Base-by-base conservation (phyloP, 2,888 invertebrate species). In the Trilocha varians region DNA sequence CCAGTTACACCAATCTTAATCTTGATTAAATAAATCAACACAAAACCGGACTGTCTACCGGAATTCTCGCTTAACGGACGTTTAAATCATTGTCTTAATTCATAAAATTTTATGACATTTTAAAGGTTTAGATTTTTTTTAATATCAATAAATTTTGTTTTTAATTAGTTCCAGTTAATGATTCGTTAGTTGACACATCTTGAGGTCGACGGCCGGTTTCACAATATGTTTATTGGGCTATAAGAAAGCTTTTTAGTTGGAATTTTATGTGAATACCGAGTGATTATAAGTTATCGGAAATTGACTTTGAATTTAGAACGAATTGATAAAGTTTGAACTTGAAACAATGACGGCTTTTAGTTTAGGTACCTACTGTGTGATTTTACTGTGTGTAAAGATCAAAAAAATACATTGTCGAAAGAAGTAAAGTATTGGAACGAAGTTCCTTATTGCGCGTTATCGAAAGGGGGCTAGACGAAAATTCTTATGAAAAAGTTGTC, bases 61-160 rank as follows among this genome's bases (percentile, higher is more conserved):
- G 41, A 37, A 34, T 41, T 58, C 61, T 62, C 65, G 65, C 57
- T 42, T 52, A 37, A 50, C 62, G 62, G 61, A 55, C 60, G 62
- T 60, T 61, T 62, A 57, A 63, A 47, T 39, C 16, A 39, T 39
- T 39, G 39, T 39, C 39, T 34, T 39, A 39, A 39, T 39, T 39
- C 39, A 39, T 39, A 39, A 39, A 32, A 34, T 32, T 17, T 17
- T 39, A 34, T 39, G 39, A 39, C 39, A 39, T 33, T 39, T 39
- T 34, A 13, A 16, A 9, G 33, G 34, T 34, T 34, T 34, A 34
- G 16, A 11, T 16, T 16, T 39, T 39, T 39, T 38, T 39, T 39
- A 39, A 39, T 39, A 39, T 39, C 34, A 17, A 39, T 39, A 34
- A 39, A 39, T 39, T 39, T 34, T 16, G 3, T 2, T 38, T 39